Evolutionary conservation across 2,113 vertebrate genomes (phyloP), one percentile per base, ranked within the genome.

Genomic region (Leptobrachium ailaonicum): DNA sequence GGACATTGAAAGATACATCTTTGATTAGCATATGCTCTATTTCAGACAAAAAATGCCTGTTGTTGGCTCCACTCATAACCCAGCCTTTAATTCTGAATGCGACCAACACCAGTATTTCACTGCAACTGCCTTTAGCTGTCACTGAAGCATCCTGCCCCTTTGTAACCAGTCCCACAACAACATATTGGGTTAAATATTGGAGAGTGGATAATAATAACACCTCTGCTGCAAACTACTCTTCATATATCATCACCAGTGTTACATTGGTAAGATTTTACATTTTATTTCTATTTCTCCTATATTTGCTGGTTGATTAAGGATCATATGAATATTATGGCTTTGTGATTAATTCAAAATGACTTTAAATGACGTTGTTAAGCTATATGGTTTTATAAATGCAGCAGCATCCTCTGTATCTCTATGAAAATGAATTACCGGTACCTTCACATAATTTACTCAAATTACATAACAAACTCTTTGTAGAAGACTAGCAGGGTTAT

Each of bases 21-120:
- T 12, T 62, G 10, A 47, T 50, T 5, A 41, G 79, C 82, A 70
- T n/a, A 41, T 62, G 0, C 73, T 79, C 14, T 88, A 81, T 90
- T 80, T 81, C 87, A 93, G 92, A 91, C 80, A 90, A 87, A 84
- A 82, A 40, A 14, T 92, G 90, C 82, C 72, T 93, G 66, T 80
- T 66, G 71, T 42, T 83, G 54, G 41, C 75, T 69, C 82, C 75
- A 73, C 42, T 79, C 40, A 50, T 0, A 20, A 50, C 82, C 62
- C 81, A 86, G 12, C 86, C 87, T 45, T 70, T 64, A 40, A 76
- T 92, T 64, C 83, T 92, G 75, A 76, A 66, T 60, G 50, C 1
- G 0, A 88, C 87, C 0, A 93, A 93, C 74, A 91, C 80, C 64
- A 93, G 89, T 81, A 71, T 94, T 64, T 87, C 58, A 0, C 68